Evolutionary conservation across 2,888 invertebrate genomes (phyloP).

Genomic region (Noctua janthe): DNA sequence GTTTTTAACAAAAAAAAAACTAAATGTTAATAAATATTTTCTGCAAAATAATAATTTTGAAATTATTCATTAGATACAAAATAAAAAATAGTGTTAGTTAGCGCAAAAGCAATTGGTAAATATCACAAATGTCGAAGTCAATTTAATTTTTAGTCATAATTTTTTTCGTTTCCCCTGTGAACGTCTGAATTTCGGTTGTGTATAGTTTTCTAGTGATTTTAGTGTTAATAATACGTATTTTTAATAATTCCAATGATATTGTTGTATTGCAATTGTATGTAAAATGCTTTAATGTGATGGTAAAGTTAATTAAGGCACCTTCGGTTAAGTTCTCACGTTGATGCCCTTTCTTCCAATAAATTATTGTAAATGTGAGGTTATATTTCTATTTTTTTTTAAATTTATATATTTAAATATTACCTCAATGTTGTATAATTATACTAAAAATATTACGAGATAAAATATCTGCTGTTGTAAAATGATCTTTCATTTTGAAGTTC

Average conservation of each 20-base stretch:
- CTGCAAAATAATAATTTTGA: constrained; percentile 7
- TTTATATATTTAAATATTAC: constrained; percentile 21
- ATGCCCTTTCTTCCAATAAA: constrained; percentile 58
- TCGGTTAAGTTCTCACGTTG: constrained; percentile 59
- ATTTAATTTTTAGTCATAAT: constrained; percentile 78
- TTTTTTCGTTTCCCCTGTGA: constrained; percentile 65
- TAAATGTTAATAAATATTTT: constrained; percentile 8
- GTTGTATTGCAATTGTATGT: constrained; percentile 68
- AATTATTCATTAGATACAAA: constrained; percentile 30
- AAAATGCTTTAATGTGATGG: constrained; percentile 74
- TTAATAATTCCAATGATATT: constrained; percentile 66
- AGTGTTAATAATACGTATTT: constrained; percentile 65
- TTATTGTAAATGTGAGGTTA: constrained; percentile 62
- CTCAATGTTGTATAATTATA: constrained; percentile 29
- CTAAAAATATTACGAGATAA: constrained; percentile 6
- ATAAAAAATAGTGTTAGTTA: constrained; percentile 43
- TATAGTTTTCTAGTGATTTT: constrained; percentile 69
- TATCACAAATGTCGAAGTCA: constrained; percentile 84
- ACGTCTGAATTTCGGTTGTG: constrained; percentile 81
- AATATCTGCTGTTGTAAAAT: constrained; percentile 12
- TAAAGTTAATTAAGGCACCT: constrained; percentile 65
- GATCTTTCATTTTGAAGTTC: constrained; percentile 13
- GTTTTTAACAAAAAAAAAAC: constrained; percentile 5
- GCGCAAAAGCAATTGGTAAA: constrained; percentile 75
- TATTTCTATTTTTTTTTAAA: constrained; percentile 51